Evolutionary conservation across 2,888 invertebrate genomes (phyloP).

Genomic region (Callinectes sapidus): DNA sequence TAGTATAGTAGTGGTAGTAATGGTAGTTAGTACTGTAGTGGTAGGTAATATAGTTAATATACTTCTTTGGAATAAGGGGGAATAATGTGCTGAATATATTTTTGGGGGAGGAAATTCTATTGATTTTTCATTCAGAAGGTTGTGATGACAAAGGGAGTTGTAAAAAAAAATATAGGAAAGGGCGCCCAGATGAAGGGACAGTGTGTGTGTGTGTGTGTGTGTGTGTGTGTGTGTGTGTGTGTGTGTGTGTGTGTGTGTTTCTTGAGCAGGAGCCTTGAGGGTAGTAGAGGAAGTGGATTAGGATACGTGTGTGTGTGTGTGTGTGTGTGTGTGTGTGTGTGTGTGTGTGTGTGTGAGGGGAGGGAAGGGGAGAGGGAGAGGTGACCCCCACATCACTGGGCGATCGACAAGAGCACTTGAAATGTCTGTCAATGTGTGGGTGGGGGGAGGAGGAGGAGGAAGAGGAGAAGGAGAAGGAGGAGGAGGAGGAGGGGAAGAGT

Average conservation of each 20-base stretch:
- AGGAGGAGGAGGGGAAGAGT: background rate
- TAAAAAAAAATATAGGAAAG: background rate
- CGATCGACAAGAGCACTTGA: background rate
- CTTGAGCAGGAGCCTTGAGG: background rate
- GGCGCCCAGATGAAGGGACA: conserved; percentile 8
- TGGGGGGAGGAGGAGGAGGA: background rate
- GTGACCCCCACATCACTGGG: conserved; percentile 11
- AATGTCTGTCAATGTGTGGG: conserved; percentile 12
- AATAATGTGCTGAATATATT: background rate
- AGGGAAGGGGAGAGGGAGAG: background rate
- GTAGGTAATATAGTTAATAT: background rate
- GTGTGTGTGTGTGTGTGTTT: conserved; percentile 7
- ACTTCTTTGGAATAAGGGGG: background rate
- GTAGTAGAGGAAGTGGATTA: background rate
- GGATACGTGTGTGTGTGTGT: background rate
- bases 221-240: conserved; percentile 17
- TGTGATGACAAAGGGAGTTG: background rate
- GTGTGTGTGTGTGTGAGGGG: background rate
- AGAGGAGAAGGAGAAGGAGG: background rate
- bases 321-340: conserved; percentile 16
- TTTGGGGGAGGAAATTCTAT: background rate
- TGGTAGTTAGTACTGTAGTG: background rate
- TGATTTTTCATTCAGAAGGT: background rate
- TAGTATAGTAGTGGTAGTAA: background rate
- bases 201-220: conserved; percentile 25